Percentiles rank a stretch among this genome's conserved stretches.
phyloP scores from a whole-genome alignment of 2,888 invertebrate species.

The Chamaedrilus cognettii region DNA sequence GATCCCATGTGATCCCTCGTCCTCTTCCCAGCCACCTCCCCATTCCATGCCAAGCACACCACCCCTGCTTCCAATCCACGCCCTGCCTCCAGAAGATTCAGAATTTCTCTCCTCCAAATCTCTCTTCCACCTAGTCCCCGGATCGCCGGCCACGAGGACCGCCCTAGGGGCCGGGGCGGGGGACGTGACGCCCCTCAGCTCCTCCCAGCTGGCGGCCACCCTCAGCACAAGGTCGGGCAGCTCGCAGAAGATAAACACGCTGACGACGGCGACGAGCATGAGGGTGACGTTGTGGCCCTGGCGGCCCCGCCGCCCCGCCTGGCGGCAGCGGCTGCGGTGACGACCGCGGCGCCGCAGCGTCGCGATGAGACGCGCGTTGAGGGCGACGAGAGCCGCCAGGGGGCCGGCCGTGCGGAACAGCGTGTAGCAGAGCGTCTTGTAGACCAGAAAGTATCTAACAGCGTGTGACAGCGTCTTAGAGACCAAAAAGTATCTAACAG shows the following conservation, averaged over 20 bases:
- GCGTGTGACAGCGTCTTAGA: too few species aligned
- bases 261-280: constrained; percentile 31
- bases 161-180: background rate
- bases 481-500: too few species aligned
- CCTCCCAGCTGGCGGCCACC: constrained; percentile 10
- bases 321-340: too few species aligned
- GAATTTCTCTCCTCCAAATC: too few species aligned
- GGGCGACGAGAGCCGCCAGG: constrained; percentile 28
- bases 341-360: constrained; percentile 27
- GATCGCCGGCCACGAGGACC: too few species aligned
- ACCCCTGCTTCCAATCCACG: too few species aligned
- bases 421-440: constrained; percentile 36
- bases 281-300: constrained; percentile 26
- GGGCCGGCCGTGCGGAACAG: constrained; percentile 38
- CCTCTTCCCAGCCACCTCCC: too few species aligned
- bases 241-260: constrained; percentile 28
- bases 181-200: background rate
- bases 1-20: too few species aligned
- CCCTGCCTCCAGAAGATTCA: too few species aligned
- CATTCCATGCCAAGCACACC: too few species aligned
- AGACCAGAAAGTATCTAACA: constrained; percentile 34
- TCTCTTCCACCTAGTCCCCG: too few species aligned
- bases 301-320: background rate
- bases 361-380: constrained; percentile 33
- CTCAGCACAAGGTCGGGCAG: constrained; percentile 29